Base-by-base conservation (phyloP, 2,888 invertebrate species). In the Uloborus plumipes region DNA sequence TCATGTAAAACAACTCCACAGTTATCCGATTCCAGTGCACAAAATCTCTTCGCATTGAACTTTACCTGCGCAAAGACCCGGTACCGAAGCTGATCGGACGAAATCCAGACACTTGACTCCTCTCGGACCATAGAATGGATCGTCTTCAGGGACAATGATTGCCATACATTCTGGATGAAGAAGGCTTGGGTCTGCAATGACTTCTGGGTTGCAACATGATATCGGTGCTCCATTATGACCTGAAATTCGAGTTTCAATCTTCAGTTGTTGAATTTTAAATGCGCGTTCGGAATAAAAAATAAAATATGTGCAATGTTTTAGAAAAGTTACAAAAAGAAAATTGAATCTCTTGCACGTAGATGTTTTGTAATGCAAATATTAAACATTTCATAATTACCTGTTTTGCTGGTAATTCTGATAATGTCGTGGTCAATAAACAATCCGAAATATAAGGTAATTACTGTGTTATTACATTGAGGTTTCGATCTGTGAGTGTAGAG, bases 151-250 rank as follows among this genome's bases (percentile, higher is more conserved):
- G 0, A 95, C 94, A 71, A 92, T 89, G 86, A 96, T 96, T 0
- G 95, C 94, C 86, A 95, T 90, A 88, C 96, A 96, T 87, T 95
- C 94, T 0, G 96, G 95, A 89, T 96, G 96, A 92, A 94, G 76
- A 14, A 69, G 58, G 31, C 20, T 59, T 26, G 81, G 81, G 15
- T 77, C 77, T 61, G 77, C 69, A 6, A 72, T 26, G 0, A 83
- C 51, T 49, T 83, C 73, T 39, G 74, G 67, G 53, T 71, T 47
- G 26, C 82, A 82, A 22, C 82, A 82, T 9, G 77, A 75, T 26
- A 83, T 83, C 47, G 77, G 55, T 47, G 72, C 72, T 67, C 77
- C 76, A 20, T 73, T 77, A 16, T 69, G 67, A 73, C 77, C 83
- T 83, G 14, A 47, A 50, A 49, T 39, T 2, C 9, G 9, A 39